A percentile compares a stretch with the other conserved stretches of the same genome.
Conservation (phyloP, 2,113 vertebrate genomes). For the Phalacrocorax carbo region DNA sequence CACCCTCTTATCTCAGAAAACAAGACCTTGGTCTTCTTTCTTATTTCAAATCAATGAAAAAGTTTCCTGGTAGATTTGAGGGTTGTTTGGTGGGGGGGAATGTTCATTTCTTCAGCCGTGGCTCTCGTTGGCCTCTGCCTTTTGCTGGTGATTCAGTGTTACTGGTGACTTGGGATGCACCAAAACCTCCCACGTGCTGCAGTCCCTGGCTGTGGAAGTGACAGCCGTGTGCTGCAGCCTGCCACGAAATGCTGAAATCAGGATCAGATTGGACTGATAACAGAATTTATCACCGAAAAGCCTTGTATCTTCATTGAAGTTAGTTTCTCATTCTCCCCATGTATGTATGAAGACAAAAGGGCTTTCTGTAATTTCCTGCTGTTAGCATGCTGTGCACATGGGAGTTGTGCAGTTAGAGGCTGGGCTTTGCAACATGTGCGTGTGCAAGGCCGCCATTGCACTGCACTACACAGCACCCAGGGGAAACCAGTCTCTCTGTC, state of each 20-base stretch:
- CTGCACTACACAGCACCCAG: fast-evolving
- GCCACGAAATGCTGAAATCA: fast-evolving
- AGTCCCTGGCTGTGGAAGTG: neutral
- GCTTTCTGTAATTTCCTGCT: neutral
- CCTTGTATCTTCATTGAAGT: neutral
- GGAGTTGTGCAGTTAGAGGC: fast-evolving
- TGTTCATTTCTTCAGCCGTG: neutral
- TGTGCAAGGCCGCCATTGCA: fast-evolving
- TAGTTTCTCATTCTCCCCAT: neutral
- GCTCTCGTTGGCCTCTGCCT: neutral
- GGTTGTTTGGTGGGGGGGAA: neutral
- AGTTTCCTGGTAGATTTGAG: neutral
- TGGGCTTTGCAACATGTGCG: fast-evolving
- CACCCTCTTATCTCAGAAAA: neutral
- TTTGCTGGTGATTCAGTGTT: fast-evolving
- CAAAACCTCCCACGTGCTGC: fast-evolving
- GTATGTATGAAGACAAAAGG: fast-evolving
- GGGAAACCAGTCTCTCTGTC: neutral
- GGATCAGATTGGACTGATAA: fast-evolving
- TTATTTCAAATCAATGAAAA: neutral
- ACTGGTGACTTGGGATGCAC: fast-evolving
- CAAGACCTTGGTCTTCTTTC: neutral
- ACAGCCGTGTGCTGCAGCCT: neutral
- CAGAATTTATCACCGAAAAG: neutral
- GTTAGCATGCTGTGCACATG: fast-evolving